Conservation (phyloP, 2,113 vertebrate genomes). For the Poeciliopsis prolifica region DNA sequence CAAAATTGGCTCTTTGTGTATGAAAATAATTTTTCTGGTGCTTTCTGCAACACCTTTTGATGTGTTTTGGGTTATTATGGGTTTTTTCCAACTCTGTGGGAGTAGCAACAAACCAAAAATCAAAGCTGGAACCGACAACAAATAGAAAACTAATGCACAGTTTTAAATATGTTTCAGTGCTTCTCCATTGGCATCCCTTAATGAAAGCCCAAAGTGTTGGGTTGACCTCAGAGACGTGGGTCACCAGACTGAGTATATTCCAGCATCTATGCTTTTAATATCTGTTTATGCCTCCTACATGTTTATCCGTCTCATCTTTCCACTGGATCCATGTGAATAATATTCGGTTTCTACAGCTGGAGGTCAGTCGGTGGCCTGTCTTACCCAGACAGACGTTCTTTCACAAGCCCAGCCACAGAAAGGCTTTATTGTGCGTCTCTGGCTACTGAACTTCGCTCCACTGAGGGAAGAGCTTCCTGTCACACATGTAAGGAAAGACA, state of each 20-base stretch:
- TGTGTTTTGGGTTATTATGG: background rate
- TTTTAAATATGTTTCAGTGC: background rate
- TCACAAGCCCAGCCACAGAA: constrained; percentile 20
- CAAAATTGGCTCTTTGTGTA: background rate
- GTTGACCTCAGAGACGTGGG: constrained; percentile 13
- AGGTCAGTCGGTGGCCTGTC: constrained; percentile 45
- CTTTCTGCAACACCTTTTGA: background rate
- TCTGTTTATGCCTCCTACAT: constrained; percentile 30
- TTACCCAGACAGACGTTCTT: constrained; percentile 59
- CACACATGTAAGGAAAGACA: constrained; percentile 19
- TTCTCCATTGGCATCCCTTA: background rate
- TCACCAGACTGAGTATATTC: constrained; percentile 2
- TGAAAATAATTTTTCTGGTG: background rate
- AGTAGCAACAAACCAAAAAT: background rate
- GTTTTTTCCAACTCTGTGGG: background rate
- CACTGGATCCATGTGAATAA: constrained; percentile 7
- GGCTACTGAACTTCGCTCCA: background rate
- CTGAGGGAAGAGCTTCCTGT: constrained; percentile 8
- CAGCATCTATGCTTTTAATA: background rate
- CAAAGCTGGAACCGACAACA: background rate
- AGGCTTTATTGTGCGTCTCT: constrained; percentile 38
- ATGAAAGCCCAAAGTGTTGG: constrained; percentile 13
- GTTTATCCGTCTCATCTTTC: constrained; percentile 45
- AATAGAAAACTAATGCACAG: background rate
- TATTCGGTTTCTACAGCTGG: constrained; percentile 8